These are phyloP conservation scores for Bujurquina vittata DNA, from an alignment of 2,113 vertebrate genomes.

Conservation along the genomic window DNA sequence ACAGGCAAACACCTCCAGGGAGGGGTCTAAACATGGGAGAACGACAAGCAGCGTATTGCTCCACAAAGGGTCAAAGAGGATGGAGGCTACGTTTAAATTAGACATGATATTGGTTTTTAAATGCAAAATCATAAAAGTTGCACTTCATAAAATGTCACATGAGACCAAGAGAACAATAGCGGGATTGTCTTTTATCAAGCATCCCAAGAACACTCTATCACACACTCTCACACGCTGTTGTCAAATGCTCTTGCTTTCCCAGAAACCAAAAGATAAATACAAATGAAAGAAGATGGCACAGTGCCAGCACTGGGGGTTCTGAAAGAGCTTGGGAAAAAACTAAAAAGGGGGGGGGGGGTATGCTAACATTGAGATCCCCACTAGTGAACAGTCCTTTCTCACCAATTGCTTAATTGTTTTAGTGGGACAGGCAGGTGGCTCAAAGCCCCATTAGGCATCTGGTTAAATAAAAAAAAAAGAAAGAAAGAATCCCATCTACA, in stretches of 20 bases:
- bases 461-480: conserved; percentile 24
- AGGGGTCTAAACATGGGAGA: neutral
- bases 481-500: conserved; percentile 24
- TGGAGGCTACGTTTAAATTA: neutral
- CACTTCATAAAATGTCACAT: neutral
- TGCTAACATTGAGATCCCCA: conserved; percentile 37
- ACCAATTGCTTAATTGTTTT: conserved; percentile 71
- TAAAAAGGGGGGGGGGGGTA: conserved; percentile 23
- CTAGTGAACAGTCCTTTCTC: conserved; percentile 68
- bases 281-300: conserved; percentile 44
- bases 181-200: conserved; percentile 38
- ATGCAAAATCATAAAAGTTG: neutral
- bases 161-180: conserved; percentile 17
- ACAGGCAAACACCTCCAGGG: neutral
- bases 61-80: neutral
- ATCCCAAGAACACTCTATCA: conserved; percentile 41
- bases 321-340: conserved; percentile 52
- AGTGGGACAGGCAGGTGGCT: conserved; percentile 72
- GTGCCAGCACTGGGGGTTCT: conserved; percentile 43
- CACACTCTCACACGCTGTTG: conserved; percentile 35
- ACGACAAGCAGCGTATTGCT: neutral
- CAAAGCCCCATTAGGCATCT: conserved; percentile 64
- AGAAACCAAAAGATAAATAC: conserved; percentile 62
- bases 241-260: conserved; percentile 49
- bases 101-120: neutral